A percentile compares a stretch with the other conserved stretches of the same genome.
Evolutionary conservation across 1,140 invertebrate genomes (phyloP).

Genomic region (Drosophila pandora): DNA sequence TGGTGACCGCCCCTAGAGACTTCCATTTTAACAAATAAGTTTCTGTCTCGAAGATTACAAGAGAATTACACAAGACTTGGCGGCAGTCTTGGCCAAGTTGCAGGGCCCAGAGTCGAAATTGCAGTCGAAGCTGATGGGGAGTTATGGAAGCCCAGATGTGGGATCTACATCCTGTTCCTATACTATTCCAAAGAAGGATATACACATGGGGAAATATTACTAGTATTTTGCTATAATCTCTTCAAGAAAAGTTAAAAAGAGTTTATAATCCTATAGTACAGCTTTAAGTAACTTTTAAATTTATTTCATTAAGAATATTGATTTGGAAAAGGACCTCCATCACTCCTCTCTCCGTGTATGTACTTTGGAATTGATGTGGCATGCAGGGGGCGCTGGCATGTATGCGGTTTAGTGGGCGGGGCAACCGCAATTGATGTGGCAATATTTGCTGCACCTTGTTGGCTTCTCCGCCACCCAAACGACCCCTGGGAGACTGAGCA

Average conservation of each 20-base stretch:
- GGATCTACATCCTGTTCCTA: conserved; percentile 1
- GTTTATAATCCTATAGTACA: too few relatives aligned
- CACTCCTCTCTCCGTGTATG: conserved; percentile 27
- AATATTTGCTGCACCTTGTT: conserved; percentile 53
- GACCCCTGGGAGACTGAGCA: background rate
- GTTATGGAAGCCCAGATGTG: conserved; percentile 38
- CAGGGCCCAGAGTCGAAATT: conserved; percentile 23
- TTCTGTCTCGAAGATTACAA: conserved; percentile 67
- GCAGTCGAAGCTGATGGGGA: conserved; percentile 48
- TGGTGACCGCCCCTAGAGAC: conserved; percentile 8
- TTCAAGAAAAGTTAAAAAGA: too few relatives aligned
- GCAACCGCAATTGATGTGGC: conserved; percentile 47
- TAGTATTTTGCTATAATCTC: too few relatives aligned
- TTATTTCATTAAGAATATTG: background rate
- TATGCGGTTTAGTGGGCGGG: conserved; percentile 31
- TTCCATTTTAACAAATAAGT: conserved; percentile 41
- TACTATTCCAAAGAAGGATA: background rate
- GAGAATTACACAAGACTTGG: conserved; percentile 51
- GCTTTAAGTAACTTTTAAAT: too few relatives aligned
- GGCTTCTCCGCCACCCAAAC: conserved; percentile 6
- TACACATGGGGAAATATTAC: background rate
- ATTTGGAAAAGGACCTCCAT: background rate
- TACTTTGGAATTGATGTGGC: conserved; percentile 64
- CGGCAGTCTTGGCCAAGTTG: conserved; percentile 6
- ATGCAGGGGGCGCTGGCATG: conserved; percentile 9